A percentile compares a stretch with the other conserved stretches of the same genome.
These are phyloP conservation scores for Trichomalopsis sarcophagae DNA, from an alignment of 1,140 invertebrate genomes.

Conservation along the genomic window DNA sequence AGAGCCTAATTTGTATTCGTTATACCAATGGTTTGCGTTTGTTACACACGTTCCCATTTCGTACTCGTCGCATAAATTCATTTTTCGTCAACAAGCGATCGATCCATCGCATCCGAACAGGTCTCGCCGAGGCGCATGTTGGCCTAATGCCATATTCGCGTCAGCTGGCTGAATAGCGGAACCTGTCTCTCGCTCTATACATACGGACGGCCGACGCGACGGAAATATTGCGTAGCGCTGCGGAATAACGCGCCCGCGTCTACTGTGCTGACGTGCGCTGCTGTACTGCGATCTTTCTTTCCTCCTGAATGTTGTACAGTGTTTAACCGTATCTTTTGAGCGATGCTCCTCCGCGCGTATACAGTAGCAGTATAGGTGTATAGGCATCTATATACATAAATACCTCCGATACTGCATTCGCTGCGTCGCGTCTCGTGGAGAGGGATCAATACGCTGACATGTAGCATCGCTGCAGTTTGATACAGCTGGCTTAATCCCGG, in stretches of 20 bases:
- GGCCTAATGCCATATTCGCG: conserved; percentile 2
- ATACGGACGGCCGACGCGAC: too few species aligned
- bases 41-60: not conserved
- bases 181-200: not conserved
- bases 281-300: too few species aligned
- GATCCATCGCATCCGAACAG: not conserved
- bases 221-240: not conserved
- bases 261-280: too few species aligned
- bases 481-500: conserved; percentile 46
- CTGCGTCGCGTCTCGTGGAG: conserved; percentile 5
- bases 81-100: conserved; percentile 1
- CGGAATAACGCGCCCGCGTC: not conserved
- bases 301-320: not conserved
- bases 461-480: conserved; percentile 48
- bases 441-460: conserved; percentile 49
- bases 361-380: not conserved
- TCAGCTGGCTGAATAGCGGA: not conserved
- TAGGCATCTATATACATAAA: conserved; percentile 6
- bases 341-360: not conserved
- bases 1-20: not conserved
- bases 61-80: conserved; percentile 4
- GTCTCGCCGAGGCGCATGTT: not conserved
- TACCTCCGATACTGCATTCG: conserved; percentile 45
- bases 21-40: too few species aligned
- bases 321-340: not conserved